Base-by-base conservation (phyloP, 2,888 invertebrate genomes). In the Osedax fenrisi region DNA sequence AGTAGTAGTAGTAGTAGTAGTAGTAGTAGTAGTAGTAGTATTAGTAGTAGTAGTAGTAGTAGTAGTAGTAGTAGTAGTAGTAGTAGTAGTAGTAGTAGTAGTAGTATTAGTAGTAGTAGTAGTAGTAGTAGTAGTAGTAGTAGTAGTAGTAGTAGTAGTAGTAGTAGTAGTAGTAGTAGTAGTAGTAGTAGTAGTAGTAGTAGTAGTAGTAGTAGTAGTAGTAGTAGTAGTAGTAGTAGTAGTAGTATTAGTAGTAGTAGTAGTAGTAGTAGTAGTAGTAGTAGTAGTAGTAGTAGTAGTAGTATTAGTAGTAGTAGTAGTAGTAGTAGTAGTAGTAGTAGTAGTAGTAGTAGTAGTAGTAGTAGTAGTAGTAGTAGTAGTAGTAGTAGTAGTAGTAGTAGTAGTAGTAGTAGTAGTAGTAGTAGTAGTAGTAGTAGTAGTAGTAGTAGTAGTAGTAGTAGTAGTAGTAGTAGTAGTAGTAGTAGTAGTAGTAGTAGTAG, bases 1-100 rank as follows among this genome's bases (percentile, higher is more conserved):
- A 73, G 13, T 73, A 73, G 1, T 73, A 69, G 13, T 73, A 73
- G 13, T 73, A 73, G 13, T 73, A 73, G 10, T 73, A 68, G 17
- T 73, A 73, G 13, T 73, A 73, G n/a, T n/a, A n/a, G n/a, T n/a
- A n/a, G n/a, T n/a, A n/a, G n/a, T n/a, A n/a, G n/a, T n/a, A n/a
- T n/a, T n/a, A n/a, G n/a, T n/a, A n/a, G n/a, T n/a, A n/a, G n/a
- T n/a, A n/a, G n/a, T n/a, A n/a, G n/a, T n/a, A n/a, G n/a, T n/a
- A n/a, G n/a, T n/a, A n/a, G n/a, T n/a, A n/a, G n/a, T n/a, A n/a
- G n/a, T n/a, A n/a, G n/a, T n/a, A n/a, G n/a, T n/a, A n/a, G n/a
- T n/a, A n/a, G n/a, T n/a, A n/a, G n/a, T n/a, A n/a, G n/a, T n/a
- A n/a, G n/a, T n/a, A n/a, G n/a, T n/a, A n/a, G n/a, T n/a, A n/a